Conservation (phyloP, 1,140 invertebrate species). For the Asobara japonica region DNA sequence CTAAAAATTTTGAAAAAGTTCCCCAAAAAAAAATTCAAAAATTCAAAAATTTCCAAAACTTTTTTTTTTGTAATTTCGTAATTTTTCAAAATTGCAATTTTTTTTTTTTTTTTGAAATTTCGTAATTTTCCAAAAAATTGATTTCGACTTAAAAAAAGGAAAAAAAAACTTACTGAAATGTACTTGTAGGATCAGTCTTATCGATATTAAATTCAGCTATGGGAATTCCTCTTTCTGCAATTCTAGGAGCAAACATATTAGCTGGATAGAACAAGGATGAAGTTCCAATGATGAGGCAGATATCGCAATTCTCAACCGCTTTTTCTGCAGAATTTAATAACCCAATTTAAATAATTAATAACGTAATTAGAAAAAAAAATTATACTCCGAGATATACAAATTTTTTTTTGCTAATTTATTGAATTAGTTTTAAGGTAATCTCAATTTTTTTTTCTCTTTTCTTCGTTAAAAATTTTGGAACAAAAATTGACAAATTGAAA, state of each 20-base stretch:
- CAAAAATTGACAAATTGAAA: neutral
- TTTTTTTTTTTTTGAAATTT: neutral
- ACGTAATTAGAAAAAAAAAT: no score
- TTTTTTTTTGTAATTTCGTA: neutral
- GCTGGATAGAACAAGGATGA: slow-evolving; percentile 91
- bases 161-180: slow-evolving; percentile 73
- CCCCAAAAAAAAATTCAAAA: no score
- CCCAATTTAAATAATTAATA: slow-evolving; percentile 14
- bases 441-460: no score
- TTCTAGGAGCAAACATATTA: slow-evolving; percentile 89
- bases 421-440: no score
- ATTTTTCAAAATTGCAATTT: neutral
- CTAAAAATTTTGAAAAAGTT: no score
- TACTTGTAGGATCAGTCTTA: slow-evolving; percentile 75
- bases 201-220: slow-evolving; percentile 93
- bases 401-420: no score
- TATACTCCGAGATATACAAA: no score
- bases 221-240: slow-evolving; percentile 79
- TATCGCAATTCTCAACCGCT: slow-evolving; percentile 78
- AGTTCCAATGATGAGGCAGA: slow-evolving; percentile 87
- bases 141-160: no score
- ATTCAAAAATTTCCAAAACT: neutral
- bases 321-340: slow-evolving; percentile 62
- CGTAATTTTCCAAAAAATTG: no score
- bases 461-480: neutral